These are phyloP conservation scores for Euphysa ruthae DNA, from an alignment of 30 jellyfish, hydroid and myxozoan species.

Conservation along the genomic window DNA sequence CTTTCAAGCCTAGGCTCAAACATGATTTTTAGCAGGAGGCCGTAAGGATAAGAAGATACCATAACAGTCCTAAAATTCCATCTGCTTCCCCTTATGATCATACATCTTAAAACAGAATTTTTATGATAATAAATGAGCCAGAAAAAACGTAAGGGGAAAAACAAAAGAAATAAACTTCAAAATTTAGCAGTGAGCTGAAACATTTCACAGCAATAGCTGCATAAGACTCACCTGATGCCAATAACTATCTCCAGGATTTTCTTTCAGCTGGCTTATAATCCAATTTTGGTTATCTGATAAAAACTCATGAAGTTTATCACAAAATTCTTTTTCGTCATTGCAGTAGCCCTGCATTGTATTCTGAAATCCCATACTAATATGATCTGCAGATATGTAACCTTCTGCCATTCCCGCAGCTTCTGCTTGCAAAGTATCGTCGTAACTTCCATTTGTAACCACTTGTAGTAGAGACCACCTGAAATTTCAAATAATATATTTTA, in stretches of 20 bases:
- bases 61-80: too few relatives aligned
- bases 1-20: too few relatives aligned
- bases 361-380: constrained; percentile 54
- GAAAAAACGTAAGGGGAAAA: too few relatives aligned
- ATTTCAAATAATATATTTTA: neutral
- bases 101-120: too few relatives aligned
- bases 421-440: constrained; percentile 63
- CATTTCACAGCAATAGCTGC: too few relatives aligned
- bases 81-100: too few relatives aligned
- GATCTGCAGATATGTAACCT: constrained; percentile 75
- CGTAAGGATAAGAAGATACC: too few relatives aligned
- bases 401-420: constrained; percentile 98
- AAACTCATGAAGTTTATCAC: constrained; percentile 44
- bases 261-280: constrained; percentile 19
- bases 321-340: constrained; percentile 34
- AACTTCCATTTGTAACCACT: constrained; percentile 56
- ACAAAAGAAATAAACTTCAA: too few relatives aligned
- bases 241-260: constrained; percentile 1
- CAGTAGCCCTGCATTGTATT: constrained; percentile 55
- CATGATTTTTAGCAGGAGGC: too few relatives aligned
- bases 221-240: constrained; percentile 82
- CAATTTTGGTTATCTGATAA: constrained; percentile 41
- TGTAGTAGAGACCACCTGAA: constrained; percentile 70
- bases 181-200: too few relatives aligned
- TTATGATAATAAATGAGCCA: too few relatives aligned